These are phyloP conservation scores for Nothoprocta pentlandii DNA, from an alignment of 2,113 vertebrate species.

Conservation along the genomic window DNA sequence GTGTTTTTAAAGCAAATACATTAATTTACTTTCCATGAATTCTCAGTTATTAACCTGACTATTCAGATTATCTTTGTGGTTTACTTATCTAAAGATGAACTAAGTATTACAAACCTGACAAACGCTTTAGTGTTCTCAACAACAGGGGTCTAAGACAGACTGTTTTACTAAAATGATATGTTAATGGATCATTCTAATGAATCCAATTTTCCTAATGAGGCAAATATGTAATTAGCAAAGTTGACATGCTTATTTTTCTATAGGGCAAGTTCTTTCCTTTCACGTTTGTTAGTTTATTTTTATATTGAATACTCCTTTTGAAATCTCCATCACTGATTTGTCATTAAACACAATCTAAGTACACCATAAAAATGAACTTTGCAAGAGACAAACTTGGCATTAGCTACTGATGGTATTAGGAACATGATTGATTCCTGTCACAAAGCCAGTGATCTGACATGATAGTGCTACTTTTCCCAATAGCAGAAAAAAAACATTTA, in stretches of 20 bases:
- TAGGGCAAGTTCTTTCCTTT: background rate
- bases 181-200: background rate
- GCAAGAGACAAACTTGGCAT: background rate
- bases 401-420: background rate
- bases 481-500: background rate
- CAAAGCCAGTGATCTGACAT: background rate
- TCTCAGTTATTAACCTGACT: background rate
- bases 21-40: background rate
- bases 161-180: background rate
- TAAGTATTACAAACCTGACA: background rate
- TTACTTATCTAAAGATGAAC: background rate
- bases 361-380: background rate
- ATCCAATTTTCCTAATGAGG: background rate
- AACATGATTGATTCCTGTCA: background rate
- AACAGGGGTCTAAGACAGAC: background rate
- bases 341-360: background rate
- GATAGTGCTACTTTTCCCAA: background rate
- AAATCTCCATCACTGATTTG: background rate
- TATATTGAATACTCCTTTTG: background rate
- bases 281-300: background rate
- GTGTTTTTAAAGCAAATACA: background rate
- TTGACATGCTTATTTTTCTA: background rate
- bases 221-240: background rate
- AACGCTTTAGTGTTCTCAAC: background rate
- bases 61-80: background rate